Evolutionary conservation across 2,113 vertebrate genomes (phyloP).

Genomic region (Otus sunia): DNA sequence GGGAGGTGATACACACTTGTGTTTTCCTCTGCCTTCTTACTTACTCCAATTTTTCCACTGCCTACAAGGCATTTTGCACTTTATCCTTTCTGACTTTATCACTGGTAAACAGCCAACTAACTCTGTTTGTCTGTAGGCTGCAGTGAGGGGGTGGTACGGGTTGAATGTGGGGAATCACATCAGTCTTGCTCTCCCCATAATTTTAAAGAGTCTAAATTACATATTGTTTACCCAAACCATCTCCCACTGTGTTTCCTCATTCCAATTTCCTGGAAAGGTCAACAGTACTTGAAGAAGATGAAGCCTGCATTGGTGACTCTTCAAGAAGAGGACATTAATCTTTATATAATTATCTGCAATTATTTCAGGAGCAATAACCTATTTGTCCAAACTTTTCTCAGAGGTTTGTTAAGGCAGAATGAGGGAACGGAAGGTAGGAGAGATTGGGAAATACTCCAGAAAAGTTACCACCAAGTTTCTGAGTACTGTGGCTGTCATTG

Average conservation of each 20-base stretch:
- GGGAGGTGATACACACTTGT: not conserved
- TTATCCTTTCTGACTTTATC: not conserved
- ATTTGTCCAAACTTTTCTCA: not conserved
- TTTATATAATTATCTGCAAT: not conserved
- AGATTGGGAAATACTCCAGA: not conserved
- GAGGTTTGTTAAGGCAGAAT: not conserved
- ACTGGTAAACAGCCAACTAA: not conserved
- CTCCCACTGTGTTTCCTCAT: not conserved
- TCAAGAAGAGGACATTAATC: not conserved
- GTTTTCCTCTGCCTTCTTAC: not conserved
- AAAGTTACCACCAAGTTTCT: not conserved
- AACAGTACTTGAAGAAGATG: not conserved
- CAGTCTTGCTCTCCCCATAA: not conserved
- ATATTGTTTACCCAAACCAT: not conserved
- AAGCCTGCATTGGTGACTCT: not conserved
- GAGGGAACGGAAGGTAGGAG: not conserved
- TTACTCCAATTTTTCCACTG: accelerated
- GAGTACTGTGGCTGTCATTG: not conserved
- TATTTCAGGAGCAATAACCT: constrained; percentile 35
- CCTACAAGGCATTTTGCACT: not conserved
- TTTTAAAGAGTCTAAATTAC: not conserved
- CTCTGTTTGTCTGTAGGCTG: not conserved
- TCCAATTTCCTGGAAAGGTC: constrained; percentile 16
- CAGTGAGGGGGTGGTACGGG: accelerated
- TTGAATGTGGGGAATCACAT: not conserved